Evolutionary conservation across 2,797 vertebrate species (phyloP).

Genomic region (Merluccius polli): DNA sequence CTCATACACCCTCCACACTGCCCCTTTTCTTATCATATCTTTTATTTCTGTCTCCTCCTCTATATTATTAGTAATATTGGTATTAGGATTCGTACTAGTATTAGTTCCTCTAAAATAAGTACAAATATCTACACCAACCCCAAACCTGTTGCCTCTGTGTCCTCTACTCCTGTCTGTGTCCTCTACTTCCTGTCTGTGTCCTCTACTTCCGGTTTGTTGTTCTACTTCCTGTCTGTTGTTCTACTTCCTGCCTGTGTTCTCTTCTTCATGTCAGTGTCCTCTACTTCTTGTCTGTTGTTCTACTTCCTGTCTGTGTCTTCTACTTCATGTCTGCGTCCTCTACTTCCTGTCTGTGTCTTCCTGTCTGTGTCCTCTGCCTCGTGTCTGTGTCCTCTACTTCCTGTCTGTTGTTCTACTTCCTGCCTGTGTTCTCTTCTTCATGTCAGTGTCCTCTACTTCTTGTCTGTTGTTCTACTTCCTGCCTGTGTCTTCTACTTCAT

Average conservation of each 20-base stretch:
- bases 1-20: too few relatives aligned
- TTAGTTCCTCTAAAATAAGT: background rate
- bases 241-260: background rate
- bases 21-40: background rate
- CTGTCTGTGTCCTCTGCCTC: slow-evolving; percentile 11
- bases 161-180: slow-evolving; percentile 4
- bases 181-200: slow-evolving; percentile 10
- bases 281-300: slow-evolving; percentile 14
- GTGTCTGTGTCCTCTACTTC: slow-evolving; percentile 15
- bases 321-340: background rate
- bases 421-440: background rate
- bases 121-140: background rate
- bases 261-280: slow-evolving; percentile 5
- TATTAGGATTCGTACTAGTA: background rate
- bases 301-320: background rate
- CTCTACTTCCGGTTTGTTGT: background rate
- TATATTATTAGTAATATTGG: background rate
- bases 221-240: background rate
- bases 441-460: slow-evolving; percentile 10
- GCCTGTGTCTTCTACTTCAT: background rate
- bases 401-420: background rate
- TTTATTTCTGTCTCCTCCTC: background rate
- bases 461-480: background rate
- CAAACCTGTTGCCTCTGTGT: background rate
- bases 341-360: background rate